These are phyloP conservation scores for Rhinichthys osculus DNA, from an alignment of 2,797 vertebrate species.

Conservation along the genomic window DNA sequence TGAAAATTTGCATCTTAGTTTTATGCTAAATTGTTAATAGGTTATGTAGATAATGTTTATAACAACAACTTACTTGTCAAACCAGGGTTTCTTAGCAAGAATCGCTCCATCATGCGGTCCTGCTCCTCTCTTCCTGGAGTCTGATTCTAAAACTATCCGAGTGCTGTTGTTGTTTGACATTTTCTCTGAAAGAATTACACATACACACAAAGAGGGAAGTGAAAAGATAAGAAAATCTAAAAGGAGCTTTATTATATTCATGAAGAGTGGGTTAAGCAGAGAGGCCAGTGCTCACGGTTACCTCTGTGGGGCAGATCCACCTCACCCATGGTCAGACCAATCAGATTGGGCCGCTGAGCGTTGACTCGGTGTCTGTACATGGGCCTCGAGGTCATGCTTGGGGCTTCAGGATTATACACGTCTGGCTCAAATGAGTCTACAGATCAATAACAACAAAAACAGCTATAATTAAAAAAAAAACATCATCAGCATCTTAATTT, in stretches of 20 bases:
- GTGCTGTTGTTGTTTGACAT: conserved; percentile 90
- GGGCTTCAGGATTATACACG: conserved; percentile 97
- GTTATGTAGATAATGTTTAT: background rate
- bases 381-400: conserved; percentile 94
- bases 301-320: conserved; percentile 92
- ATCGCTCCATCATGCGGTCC: conserved; percentile 81
- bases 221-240: background rate
- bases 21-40: background rate
- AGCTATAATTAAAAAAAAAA: background rate
- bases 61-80: conserved; percentile 88
- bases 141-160: conserved; percentile 96
- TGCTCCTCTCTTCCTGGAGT: conserved; percentile 89
- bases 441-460: background rate
- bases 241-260: background rate
- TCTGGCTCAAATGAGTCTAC: conserved; percentile 92
- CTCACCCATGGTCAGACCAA: conserved; percentile 94
- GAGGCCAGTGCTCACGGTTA: conserved; percentile 64
- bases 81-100: conserved; percentile 92
- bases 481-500: background rate
- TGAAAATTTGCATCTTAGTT: background rate
- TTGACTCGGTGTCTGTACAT: conserved; percentile 93
- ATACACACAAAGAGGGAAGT: background rate
- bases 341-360: conserved; percentile 95
- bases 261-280: background rate
- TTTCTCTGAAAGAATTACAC: conserved; percentile 81